Percentiles rank a stretch among this genome's conserved stretches.
Evolutionary conservation across 1,140 invertebrate species (phyloP).

Genomic region (Dolichoris vasculosae): DNA sequence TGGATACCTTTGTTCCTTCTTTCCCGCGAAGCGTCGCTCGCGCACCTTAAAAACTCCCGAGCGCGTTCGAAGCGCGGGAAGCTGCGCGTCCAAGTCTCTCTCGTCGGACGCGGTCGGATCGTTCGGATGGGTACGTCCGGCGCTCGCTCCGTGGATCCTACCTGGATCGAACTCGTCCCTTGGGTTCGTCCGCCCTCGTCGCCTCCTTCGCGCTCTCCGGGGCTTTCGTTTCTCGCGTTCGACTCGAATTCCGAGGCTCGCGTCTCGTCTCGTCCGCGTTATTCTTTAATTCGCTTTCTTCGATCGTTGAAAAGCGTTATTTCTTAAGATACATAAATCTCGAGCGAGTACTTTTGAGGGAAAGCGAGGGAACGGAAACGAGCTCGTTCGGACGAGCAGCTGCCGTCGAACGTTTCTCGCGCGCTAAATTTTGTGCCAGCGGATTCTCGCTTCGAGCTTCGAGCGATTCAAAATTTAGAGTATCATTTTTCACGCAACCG

Average conservation of each 20-base stretch:
- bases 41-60: background rate
- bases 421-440: background rate
- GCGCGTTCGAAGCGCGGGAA: constrained; percentile 19
- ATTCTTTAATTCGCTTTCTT: constrained; percentile 3
- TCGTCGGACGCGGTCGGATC: constrained; percentile 39
- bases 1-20: background rate
- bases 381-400: background rate
- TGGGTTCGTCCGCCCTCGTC: background rate
- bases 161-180: background rate
- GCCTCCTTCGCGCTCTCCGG: background rate
- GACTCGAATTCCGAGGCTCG: background rate
- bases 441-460: background rate
- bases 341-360: background rate
- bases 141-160: background rate
- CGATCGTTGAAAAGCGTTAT: constrained; percentile 23
- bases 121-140: constrained; percentile 35
- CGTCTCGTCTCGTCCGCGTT: background rate
- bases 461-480: constrained; percentile 16
- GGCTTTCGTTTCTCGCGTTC: background rate
- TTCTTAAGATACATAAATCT: constrained; percentile 25
- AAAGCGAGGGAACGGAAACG: constrained; percentile 18
- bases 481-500: background rate
- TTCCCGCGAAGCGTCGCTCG: background rate
- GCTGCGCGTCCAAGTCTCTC: constrained; percentile 1
- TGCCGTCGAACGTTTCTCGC: background rate